phyloP scores from a whole-genome alignment of 1,140 invertebrate species.

The Coelopa frigida region DNA sequence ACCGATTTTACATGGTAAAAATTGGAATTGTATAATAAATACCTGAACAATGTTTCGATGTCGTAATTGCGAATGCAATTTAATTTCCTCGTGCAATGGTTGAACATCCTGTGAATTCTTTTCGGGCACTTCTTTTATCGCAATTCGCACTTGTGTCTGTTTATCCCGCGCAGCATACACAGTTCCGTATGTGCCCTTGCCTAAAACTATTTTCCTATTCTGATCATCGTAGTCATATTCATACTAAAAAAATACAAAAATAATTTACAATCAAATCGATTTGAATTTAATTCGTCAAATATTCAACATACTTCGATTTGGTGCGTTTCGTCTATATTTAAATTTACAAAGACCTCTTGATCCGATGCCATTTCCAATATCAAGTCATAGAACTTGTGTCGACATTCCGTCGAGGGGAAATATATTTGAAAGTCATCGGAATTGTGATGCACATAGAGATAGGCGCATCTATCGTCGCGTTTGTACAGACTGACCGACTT shows the following conservation, averaged over 20 bases:
- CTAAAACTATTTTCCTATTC: conserved; percentile 78
- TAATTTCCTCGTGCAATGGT: conserved; percentile 96
- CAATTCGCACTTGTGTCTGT: conserved; percentile 92
- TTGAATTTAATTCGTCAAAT: background rate
- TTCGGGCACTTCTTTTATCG: conserved; percentile 97
- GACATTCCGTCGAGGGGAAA: conserved; percentile 80
- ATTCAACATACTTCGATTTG: conserved; percentile 26
- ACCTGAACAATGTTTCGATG: conserved; percentile 95
- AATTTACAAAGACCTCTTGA: conserved; percentile 75
- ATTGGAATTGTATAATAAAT: background rate
- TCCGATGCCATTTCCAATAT: conserved; percentile 78
- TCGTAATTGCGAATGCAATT: conserved; percentile 90
- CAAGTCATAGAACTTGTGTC: conserved; percentile 75
- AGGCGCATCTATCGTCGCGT: conserved; percentile 89
- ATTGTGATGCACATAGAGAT: conserved; percentile 96
- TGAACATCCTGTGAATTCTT: conserved; percentile 95
- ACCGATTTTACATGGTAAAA: background rate
- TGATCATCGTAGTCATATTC: conserved; percentile 95
- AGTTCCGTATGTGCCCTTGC: conserved; percentile 92
- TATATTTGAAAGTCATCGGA: conserved; percentile 99
- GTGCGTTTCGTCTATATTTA: conserved; percentile 44
- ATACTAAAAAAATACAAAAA: conserved; percentile 55
- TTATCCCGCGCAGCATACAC: conserved; percentile 93
- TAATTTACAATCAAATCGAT: background rate
- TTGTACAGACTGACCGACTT: conserved; percentile 93